phyloP scores from a whole-genome alignment of 2,888 invertebrate genomes.

The Ornithoptera alexandrae region DNA sequence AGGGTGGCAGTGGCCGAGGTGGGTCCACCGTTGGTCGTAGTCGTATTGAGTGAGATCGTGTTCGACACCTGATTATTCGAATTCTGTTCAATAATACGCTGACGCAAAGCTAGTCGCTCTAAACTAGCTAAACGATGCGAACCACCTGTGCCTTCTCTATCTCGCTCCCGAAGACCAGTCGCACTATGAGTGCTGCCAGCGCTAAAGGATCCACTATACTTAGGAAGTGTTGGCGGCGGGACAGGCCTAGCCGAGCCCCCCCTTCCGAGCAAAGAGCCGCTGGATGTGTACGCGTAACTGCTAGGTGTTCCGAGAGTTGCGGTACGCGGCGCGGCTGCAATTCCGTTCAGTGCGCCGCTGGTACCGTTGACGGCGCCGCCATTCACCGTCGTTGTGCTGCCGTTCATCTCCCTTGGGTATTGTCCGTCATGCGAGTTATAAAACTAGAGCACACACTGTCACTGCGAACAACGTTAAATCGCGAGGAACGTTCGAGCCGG shows the following conservation, averaged over 20 bases:
- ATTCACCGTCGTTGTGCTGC: constrained; percentile 77
- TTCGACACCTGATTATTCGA: constrained; percentile 74
- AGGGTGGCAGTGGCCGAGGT: constrained; percentile 76
- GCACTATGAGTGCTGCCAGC: constrained; percentile 80
- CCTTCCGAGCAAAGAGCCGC: constrained; percentile 81
- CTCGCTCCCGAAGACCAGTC: constrained; percentile 82
- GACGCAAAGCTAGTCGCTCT: constrained; percentile 89
- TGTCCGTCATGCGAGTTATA: constrained; percentile 68
- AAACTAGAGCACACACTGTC: constrained; percentile 67
- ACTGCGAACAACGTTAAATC: constrained; percentile 64
- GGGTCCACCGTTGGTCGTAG: constrained; percentile 62
- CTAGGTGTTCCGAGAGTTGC: constrained; percentile 78
- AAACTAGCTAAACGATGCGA: constrained; percentile 90
- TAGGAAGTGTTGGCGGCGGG: constrained; percentile 88
- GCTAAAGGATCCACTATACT: constrained; percentile 88
- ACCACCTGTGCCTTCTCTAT: constrained; percentile 84
- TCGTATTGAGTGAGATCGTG: constrained; percentile 47
- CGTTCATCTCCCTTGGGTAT: constrained; percentile 72
- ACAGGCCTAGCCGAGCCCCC: constrained; percentile 84
- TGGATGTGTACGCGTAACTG: constrained; percentile 83
- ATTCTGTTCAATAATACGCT: constrained; percentile 87
- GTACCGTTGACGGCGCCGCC: constrained; percentile 74
- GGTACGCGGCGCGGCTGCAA: constrained; percentile 71
- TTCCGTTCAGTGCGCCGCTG: constrained; percentile 68
- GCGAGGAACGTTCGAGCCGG: constrained; percentile 73